A percentile compares a stretch with the other conserved stretches of the same genome.
Evolutionary conservation across 2,888 invertebrate genomes (phyloP).

Genomic region (Nudaria mundana): DNA sequence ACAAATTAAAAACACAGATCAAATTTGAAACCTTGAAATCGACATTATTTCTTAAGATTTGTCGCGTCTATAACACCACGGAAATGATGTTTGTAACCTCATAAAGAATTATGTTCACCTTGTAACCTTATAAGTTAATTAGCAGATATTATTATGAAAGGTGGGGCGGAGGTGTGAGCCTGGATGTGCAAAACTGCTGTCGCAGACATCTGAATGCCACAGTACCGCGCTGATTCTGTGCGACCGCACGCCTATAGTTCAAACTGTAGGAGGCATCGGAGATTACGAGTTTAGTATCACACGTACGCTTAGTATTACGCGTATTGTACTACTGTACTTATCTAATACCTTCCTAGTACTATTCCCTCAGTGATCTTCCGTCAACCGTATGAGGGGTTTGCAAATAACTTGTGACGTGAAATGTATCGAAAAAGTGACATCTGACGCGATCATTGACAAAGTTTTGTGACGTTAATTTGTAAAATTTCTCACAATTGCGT

Average conservation of each 20-base stretch:
- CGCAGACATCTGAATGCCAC: slow-evolving; percentile 41
- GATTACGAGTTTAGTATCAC: background rate
- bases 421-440: slow-evolving; percentile 64
- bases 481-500: slow-evolving; percentile 8
- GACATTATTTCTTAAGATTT: too few relatives aligned
- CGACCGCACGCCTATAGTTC: slow-evolving; percentile 45
- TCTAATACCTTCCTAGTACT: background rate
- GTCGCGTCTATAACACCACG: slow-evolving; percentile 31
- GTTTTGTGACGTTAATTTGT: slow-evolving; percentile 43
- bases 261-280: slow-evolving; percentile 1
- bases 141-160: slow-evolving; percentile 54
- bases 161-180: slow-evolving; percentile 48
- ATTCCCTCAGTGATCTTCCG: background rate
- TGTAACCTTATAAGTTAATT: slow-evolving; percentile 54
- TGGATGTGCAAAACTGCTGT: slow-evolving; percentile 54
- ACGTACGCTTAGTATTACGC: background rate
- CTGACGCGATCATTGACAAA: slow-evolving; percentile 48
- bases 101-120: too few relatives aligned
- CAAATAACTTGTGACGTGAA: slow-evolving; percentile 59
- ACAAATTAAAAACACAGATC: too few relatives aligned
- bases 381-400: slow-evolving; percentile 49
- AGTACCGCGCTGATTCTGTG: slow-evolving; percentile 44
- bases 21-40: background rate
- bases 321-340: slow-evolving; percentile 8
- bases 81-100: slow-evolving; percentile 47